These are phyloP conservation scores for Heliconius cydno DNA, from an alignment of 2,888 invertebrate species.

Conservation along the genomic window DNA sequence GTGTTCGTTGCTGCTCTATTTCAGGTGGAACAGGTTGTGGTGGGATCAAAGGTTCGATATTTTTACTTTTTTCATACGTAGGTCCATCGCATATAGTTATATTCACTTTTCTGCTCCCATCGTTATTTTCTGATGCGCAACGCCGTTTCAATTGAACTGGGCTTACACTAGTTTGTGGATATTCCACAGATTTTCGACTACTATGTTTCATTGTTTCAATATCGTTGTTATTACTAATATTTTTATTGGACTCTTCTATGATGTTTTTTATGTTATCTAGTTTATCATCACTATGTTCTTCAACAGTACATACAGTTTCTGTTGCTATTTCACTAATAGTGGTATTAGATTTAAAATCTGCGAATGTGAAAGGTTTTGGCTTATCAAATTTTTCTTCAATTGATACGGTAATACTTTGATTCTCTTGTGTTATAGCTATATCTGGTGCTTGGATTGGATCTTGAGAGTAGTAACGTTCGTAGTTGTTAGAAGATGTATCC, in stretches of 20 bases:
- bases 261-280: conserved; percentile 39
- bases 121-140: conserved; percentile 60
- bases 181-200: conserved; percentile 40
- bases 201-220: conserved; percentile 17
- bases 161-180: conserved; percentile 41
- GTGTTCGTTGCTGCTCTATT: conserved; percentile 91
- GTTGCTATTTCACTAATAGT: conserved; percentile 54
- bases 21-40: conserved; percentile 90
- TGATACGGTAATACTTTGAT: conserved; percentile 43
- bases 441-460: conserved; percentile 47
- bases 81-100: conserved; percentile 72
- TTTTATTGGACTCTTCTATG: conserved; percentile 34
- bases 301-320: conserved; percentile 47
- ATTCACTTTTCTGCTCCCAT: conserved; percentile 68
- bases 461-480: conserved; percentile 67
- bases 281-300: conserved; percentile 42
- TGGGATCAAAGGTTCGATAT: conserved; percentile 79
- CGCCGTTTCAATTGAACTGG: conserved; percentile 48
- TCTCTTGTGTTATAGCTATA: conserved; percentile 24
- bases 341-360: conserved; percentile 81
- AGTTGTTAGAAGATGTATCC: conserved; percentile 72
- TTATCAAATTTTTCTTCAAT: conserved; percentile 53
- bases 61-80: conserved; percentile 64
- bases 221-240: conserved; percentile 40
- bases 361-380: conserved; percentile 81